A percentile compares a stretch with the other conserved stretches of the same genome.
Evolutionary conservation across 2,113 vertebrate genomes (phyloP).

Genomic region (Sapajus apella): DNA sequence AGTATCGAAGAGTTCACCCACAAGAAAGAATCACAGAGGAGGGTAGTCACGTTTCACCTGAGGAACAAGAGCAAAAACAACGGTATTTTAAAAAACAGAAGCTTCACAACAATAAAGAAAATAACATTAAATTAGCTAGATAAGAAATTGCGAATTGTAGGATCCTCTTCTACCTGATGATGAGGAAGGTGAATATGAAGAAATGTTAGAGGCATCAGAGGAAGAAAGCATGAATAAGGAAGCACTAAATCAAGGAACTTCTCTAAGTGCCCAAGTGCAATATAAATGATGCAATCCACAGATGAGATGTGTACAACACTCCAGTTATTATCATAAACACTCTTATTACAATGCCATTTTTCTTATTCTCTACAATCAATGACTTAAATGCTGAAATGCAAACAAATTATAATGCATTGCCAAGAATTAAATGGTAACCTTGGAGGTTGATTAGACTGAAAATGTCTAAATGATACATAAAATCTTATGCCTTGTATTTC

Average conservation of each 20-base stretch:
- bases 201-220: neutral
- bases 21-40: neutral
- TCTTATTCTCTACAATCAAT: conserved; percentile 75
- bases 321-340: conserved; percentile 77
- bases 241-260: neutral
- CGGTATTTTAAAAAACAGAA: neutral
- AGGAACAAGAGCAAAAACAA: neutral
- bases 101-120: neutral
- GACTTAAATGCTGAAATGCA: conserved; percentile 76
- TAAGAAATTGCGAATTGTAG: neutral
- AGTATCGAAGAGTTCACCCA: neutral
- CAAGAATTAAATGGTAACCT: conserved; percentile 73
- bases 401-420: conserved; percentile 80
- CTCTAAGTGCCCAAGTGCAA: conserved; percentile 72
- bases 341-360: conserved; percentile 62
- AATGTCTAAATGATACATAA: conserved; percentile 72
- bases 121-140: neutral
- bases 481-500: conserved; percentile 74
- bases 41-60: neutral
- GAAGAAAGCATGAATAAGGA: neutral
- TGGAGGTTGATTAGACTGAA: conserved; percentile 73
- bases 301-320: conserved; percentile 81
- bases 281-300: conserved; percentile 70
- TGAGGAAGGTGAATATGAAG: neutral
- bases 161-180: neutral